Percentiles rank a stretch among this genome's conserved stretches.
phyloP scores from a whole-genome alignment of 2,888 invertebrate species.

The Helleia helle region DNA sequence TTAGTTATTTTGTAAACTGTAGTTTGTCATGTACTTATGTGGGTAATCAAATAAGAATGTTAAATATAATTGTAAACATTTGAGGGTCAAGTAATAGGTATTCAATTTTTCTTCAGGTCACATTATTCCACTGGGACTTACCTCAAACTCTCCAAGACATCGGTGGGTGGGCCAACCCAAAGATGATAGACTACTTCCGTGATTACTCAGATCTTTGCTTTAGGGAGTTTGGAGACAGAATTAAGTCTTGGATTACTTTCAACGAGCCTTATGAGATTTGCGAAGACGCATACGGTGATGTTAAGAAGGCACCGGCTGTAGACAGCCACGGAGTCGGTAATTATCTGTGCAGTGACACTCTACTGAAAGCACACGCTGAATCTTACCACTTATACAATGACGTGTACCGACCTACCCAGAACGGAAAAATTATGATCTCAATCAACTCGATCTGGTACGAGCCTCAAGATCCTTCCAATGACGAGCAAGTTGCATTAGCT shows the following conservation, averaged over 20 bases:
- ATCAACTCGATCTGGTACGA: slow-evolving; percentile 72
- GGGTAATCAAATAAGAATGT: too few species aligned
- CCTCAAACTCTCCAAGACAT: slow-evolving; percentile 74
- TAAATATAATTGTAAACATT: too few species aligned
- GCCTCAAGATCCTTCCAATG: slow-evolving; percentile 51
- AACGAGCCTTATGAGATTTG: slow-evolving; percentile 78
- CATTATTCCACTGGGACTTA: slow-evolving; percentile 80
- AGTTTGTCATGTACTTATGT: too few species aligned
- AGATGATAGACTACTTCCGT: slow-evolving; percentile 67
- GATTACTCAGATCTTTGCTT: slow-evolving; percentile 73
- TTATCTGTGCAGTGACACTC: slow-evolving; percentile 77
- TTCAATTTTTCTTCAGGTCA: slow-evolving; percentile 54
- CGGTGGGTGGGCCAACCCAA: slow-evolving; percentile 71
- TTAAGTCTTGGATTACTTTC: slow-evolving; percentile 80
- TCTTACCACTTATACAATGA: slow-evolving; percentile 77
- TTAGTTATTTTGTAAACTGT: too few species aligned
- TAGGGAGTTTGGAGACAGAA: slow-evolving; percentile 68
- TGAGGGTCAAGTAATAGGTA: too few species aligned
- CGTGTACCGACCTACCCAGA: slow-evolving; percentile 69
- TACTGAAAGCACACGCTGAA: slow-evolving; percentile 79
- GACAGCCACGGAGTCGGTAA: slow-evolving; percentile 73
- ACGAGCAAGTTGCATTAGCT: slow-evolving; percentile 55
- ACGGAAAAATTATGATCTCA: slow-evolving; percentile 71
- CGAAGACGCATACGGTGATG: slow-evolving; percentile 68
- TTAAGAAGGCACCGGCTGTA: slow-evolving; percentile 66